phyloP scores from a whole-genome alignment of 1,140 invertebrate genomes.

The Zaprionus vittiger region DNA sequence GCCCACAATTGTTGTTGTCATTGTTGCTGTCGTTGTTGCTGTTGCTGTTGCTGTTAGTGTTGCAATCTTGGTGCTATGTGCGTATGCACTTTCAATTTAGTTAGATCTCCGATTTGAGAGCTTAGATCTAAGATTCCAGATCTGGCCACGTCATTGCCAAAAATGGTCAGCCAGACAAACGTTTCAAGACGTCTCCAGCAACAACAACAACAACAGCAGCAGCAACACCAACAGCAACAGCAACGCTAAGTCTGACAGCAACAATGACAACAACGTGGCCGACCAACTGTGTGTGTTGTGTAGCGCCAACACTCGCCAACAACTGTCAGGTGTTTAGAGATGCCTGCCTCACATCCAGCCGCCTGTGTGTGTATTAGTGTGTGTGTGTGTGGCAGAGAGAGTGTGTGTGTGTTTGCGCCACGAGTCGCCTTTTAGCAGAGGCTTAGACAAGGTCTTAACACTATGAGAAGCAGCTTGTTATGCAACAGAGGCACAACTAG shows the following conservation, averaged over 20 bases:
- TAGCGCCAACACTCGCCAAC: slow-evolving; percentile 63
- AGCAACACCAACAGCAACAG: slow-evolving; percentile 3
- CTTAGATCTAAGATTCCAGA: slow-evolving; percentile 20
- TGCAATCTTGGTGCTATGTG: slow-evolving; percentile 29
- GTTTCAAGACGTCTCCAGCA: slow-evolving; percentile 26
- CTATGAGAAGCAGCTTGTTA: neutral
- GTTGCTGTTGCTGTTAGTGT: slow-evolving; percentile 34
- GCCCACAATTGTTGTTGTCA: slow-evolving; percentile 41
- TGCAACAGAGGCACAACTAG: neutral
- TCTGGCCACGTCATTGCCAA: slow-evolving; percentile 50
- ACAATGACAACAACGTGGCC: slow-evolving; percentile 29
- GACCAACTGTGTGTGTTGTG: slow-evolving; percentile 33
- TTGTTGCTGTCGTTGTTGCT: slow-evolving; percentile 31
- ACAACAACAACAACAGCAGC: slow-evolving; percentile 27
- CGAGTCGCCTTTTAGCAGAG: slow-evolving; percentile 52
- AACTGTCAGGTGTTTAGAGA: slow-evolving; percentile 75
- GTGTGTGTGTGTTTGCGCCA: slow-evolving; percentile 43
- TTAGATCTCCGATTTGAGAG: slow-evolving; percentile 31
- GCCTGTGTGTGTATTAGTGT: neutral
- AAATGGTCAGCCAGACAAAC: slow-evolving; percentile 48
- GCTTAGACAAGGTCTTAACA: slow-evolving; percentile 9
- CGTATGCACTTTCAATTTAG: slow-evolving; percentile 52
- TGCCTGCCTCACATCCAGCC: slow-evolving; percentile 42
- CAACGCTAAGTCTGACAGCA: slow-evolving; percentile 33
- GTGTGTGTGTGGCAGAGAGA: neutral